A percentile compares a stretch with the other conserved stretches of the same genome.
Evolutionary conservation across 1,140 invertebrate species (phyloP).

Genomic region (Procambarus virginalis): DNA sequence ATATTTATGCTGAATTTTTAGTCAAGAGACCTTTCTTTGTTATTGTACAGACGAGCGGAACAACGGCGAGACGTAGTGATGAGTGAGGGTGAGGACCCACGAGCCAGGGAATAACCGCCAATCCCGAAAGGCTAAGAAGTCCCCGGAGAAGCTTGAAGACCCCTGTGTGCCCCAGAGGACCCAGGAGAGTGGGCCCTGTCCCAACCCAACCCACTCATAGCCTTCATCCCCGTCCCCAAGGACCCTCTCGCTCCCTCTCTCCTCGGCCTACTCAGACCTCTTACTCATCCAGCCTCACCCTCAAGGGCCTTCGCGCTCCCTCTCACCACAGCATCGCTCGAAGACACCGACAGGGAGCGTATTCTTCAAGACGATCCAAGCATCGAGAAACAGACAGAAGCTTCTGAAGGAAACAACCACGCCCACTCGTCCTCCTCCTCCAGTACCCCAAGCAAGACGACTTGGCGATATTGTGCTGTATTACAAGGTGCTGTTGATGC

Average conservation of each 20-base stretch:
- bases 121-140: background rate
- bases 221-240: too few species aligned
- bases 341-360: conserved; percentile 17
- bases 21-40: too few species aligned
- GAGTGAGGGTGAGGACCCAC: conserved; percentile 21
- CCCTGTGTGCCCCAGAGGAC: too few species aligned
- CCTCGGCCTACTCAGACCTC: too few species aligned
- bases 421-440: background rate
- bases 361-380: conserved; percentile 51
- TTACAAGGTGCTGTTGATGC: conserved; percentile 36
- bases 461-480: conserved; percentile 46
- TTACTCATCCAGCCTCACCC: too few species aligned
- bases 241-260: too few species aligned
- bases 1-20: background rate
- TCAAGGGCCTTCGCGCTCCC: too few species aligned
- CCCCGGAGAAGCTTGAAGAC: background rate
- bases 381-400: conserved; percentile 26
- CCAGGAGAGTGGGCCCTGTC: too few species aligned
- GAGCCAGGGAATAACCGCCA: background rate
- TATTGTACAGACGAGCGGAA: background rate
- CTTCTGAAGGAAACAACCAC: background rate
- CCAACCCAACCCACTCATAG: too few species aligned
- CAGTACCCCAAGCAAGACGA: background rate
- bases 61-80: background rate
- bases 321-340: conserved; percentile 32